Conservation (phyloP, 1,140 invertebrate species). For the Panonychus citri region DNA sequence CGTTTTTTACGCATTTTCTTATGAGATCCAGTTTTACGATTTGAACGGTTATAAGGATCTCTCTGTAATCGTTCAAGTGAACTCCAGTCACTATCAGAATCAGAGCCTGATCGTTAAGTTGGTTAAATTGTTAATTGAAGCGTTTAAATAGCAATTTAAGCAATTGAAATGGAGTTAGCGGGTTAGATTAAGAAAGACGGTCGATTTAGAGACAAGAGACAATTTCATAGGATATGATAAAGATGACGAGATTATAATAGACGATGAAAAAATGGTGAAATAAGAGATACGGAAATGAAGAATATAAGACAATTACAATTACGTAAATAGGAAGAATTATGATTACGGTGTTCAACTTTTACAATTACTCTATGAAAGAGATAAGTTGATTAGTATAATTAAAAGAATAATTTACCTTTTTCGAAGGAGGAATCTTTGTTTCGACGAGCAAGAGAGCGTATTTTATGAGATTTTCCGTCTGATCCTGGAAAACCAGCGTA, state of each 20-base stretch:
- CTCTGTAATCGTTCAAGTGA: constrained; percentile 40
- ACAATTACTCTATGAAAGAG: no score
- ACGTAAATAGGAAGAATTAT: neutral
- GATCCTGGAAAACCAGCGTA: neutral
- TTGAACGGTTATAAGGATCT: constrained; percentile 28
- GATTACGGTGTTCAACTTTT: no score
- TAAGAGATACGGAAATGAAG: neutral
- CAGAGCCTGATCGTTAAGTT: constrained; percentile 20
- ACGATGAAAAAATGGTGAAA: neutral
- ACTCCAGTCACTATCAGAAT: constrained; percentile 65
- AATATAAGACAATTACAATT: neutral
- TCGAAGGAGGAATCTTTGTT: constrained; percentile 1
- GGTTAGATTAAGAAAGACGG: no score
- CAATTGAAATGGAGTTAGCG: no score
- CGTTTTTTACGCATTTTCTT: constrained; percentile 33
- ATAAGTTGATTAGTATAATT: no score
- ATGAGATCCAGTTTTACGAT: constrained; percentile 43
- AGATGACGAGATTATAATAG: neutral
- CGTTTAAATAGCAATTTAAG: no score
- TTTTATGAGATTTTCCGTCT: neutral
- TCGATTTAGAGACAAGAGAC: no score
- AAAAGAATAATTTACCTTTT: neutral
- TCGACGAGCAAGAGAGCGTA: neutral
- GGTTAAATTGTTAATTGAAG: neutral
- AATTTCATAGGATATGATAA: no score